Base-by-base conservation (phyloP, 2,888 invertebrate genomes). In the Andrena hattorfiana region DNA sequence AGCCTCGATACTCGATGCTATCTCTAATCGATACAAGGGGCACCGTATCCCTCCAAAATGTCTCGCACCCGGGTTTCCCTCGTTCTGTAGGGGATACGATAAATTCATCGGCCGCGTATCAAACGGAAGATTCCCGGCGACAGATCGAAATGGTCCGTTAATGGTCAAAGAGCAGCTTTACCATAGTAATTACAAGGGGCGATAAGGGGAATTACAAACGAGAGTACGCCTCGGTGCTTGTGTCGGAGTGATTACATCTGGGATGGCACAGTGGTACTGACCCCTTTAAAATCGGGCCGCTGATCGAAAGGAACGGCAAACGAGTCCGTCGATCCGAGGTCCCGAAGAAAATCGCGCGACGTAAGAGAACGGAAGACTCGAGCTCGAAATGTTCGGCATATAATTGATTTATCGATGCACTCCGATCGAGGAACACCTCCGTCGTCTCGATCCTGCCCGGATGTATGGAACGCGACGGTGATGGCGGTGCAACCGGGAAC, bases 221-320 rank as follows among this genome's bases (percentile, higher is more conserved):
- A 8, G n/a, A 49, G 63, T 49, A 68, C 56, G 30, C 42, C 26
- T 20, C 8, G 69, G 54, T 56, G 69, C 72, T 69, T 70, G 59
- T 71, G 83, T 28, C 59, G 67, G 72, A 68, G 83, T 73, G 84
- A 84, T 84, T 84, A 84, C 84, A 60, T 78, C 68, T 49, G 83
- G 70, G 84, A 26, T 10, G 63, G 72, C 75, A 28, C 83, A 64
- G 51, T 48, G 84, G 84, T 70, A 49, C 79, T 83, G 84, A 83
- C 83, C 84, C 62, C 30, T 66, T 84, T 84, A 73, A 83, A 83
- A 82, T 75, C 69, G 63, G 75, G 83, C 64, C 78, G 42, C 79
- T 49, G 79, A 83, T 83, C 83, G 69, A 76, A 78, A 75, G 84
- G 69, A 83, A 69, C 66, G 68, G 54, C 42, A 72, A 83, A 83